Evolutionary conservation across 2,797 vertebrate genomes (phyloP).

Genomic region (Urosaurus nigricauda): DNA sequence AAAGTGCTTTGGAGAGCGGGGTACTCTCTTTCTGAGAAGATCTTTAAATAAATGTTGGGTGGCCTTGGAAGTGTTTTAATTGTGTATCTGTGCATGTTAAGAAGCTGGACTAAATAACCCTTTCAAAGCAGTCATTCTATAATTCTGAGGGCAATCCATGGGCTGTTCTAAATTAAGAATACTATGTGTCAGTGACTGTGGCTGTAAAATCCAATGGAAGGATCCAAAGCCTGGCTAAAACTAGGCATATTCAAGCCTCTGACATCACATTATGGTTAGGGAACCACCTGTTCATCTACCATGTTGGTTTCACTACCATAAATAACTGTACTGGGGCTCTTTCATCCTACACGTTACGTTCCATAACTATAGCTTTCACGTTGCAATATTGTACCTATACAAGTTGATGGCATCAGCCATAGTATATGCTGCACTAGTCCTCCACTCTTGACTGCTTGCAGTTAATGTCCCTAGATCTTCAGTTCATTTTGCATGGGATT

Average conservation of each 20-base stretch:
- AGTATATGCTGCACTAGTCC: neutral
- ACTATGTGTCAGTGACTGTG: neutral
- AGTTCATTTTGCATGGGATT: neutral
- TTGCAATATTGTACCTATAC: neutral
- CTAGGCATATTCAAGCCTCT: neutral
- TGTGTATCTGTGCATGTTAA: no score
- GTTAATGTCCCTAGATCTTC: neutral
- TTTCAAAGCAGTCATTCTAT: neutral
- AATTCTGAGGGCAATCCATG: neutral
- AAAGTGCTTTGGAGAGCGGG: no score
- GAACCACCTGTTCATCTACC: neutral
- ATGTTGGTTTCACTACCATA: neutral
- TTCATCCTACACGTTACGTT: neutral
- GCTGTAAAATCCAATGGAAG: neutral
- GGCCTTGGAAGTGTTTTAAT: no score
- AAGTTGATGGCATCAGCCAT: neutral
- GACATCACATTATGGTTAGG: neutral
- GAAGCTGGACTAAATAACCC: no score
- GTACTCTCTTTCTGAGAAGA: no score
- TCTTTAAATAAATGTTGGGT: no score
- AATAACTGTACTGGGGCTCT: neutral
- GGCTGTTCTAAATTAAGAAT: neutral
- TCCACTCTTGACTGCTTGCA: neutral
- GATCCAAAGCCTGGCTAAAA: neutral
- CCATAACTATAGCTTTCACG: neutral